Base-by-base conservation (phyloP, 2,113 vertebrate species). In the Hippocampus comes region DNA sequence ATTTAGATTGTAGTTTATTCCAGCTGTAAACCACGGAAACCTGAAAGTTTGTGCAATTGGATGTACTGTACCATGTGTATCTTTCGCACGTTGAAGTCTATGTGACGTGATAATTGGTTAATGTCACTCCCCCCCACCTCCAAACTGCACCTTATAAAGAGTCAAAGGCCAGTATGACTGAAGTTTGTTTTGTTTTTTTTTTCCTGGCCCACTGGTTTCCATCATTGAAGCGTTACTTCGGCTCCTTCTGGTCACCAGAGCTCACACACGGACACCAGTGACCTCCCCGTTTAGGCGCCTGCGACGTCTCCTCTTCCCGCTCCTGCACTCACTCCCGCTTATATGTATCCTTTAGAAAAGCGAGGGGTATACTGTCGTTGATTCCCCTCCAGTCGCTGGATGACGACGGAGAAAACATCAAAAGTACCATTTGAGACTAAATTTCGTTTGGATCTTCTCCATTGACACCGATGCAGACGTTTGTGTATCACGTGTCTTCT, bases 261-360 rank as follows among this genome's bases (percentile, higher is more conserved):
- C 71, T 69, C 80, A 78, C 78, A 82, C 79, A 76, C 59, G 72
- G 74, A 83, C 21, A 59, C 76, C 74, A 69, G 74, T 38, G 1
- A 63, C 43, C 73, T 57, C 68, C 71, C 64, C 34, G 21, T 76
- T 61, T 4, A 51, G 75, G 73, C 75, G 74, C 53, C 74, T 18
- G 55, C 49, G 64, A 73, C 8, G 67, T 69, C 70, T 67, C 72
- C 53, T 73, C 46, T 21, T 71, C 70, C 15, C 63, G 53, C 63
- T 55, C 23, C 53, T 55, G 27, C 68, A 66, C 76, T 65, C 77
- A 81, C 71, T 75, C 84, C 80, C 57, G 84, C 81, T 80, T 72
- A 66, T 67, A 78, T 81, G 75, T 77, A 87, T 89, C 84, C 81
- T 84, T 79, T 85, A 82, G 76, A 85, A 88, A 88, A 80, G 77